Conservation (phyloP, 2,888 invertebrate genomes). For the Lycocerus yunnanus region DNA sequence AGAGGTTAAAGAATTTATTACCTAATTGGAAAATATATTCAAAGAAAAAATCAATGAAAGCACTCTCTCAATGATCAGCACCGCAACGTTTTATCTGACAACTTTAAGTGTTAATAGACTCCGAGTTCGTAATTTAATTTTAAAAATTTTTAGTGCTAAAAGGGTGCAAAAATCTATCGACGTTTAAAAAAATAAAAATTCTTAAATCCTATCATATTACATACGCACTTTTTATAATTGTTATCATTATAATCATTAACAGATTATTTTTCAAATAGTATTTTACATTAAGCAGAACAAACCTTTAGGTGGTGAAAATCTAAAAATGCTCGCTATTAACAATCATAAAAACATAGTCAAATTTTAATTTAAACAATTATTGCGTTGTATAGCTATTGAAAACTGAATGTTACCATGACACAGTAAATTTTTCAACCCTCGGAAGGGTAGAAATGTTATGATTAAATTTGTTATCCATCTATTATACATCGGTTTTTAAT, state of each 20-base stretch:
- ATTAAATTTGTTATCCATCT: too few species aligned
- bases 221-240: not conserved
- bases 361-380: too few species aligned
- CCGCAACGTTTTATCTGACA: not conserved
- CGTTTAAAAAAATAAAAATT: not conserved
- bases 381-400: too few species aligned
- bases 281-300: too few species aligned
- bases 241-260: not conserved
- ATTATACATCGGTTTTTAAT: too few species aligned
- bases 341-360: too few species aligned
- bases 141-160: not conserved
- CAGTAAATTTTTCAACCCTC: too few species aligned
- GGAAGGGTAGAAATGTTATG: too few species aligned
- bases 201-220: too few species aligned
- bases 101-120: not conserved
- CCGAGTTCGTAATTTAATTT: constrained; percentile 1
- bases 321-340: too few species aligned
- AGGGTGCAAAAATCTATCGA: not conserved
- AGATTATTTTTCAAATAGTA: too few species aligned
- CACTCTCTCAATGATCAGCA: not conserved
- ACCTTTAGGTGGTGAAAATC: not conserved
- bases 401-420: too few species aligned
- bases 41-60: constrained; percentile 1
- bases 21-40: not conserved
- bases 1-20: not conserved